These are phyloP conservation scores for Caenorhabditis sp. DNA, from an alignment of 2,888 invertebrate genomes.

Conservation along the genomic window DNA sequence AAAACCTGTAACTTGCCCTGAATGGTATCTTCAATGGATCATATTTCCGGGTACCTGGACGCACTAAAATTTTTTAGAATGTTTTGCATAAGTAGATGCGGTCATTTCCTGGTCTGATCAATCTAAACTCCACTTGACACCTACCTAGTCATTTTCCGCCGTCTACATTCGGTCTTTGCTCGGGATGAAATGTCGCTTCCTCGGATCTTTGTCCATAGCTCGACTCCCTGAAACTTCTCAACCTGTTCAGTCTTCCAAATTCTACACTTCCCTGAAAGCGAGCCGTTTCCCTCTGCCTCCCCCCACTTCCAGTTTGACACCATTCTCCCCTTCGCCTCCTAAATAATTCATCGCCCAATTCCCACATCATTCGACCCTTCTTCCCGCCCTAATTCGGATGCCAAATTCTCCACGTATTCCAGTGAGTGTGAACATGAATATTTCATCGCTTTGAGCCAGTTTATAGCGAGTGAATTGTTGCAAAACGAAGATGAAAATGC, in stretches of 20 bases:
- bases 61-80: too few relatives aligned
- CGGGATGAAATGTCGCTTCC: too few relatives aligned
- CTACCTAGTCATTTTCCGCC: too few relatives aligned
- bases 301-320: not conserved
- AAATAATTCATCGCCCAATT: slow-evolving; percentile 6
- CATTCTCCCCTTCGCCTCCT: not conserved
- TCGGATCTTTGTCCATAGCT: too few relatives aligned
- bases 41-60: too few relatives aligned
- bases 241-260: too few relatives aligned
- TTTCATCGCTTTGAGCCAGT: slow-evolving; percentile 8
- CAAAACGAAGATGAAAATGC: not conserved
- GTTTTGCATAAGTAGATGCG: too few relatives aligned
- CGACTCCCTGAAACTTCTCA: too few relatives aligned
- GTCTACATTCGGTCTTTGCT: too few relatives aligned
- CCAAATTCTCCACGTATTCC: slow-evolving; percentile 9
- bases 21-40: not conserved
- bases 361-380: not conserved
- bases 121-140: too few relatives aligned
- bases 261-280: not conserved
- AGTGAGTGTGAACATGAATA: slow-evolving; percentile 1
- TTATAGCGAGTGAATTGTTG: not conserved
- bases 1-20: too few relatives aligned
- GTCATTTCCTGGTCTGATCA: too few relatives aligned
- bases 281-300: not conserved
- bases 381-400: slow-evolving; percentile 1